Conservation (phyloP, 1,140 invertebrate genomes). For the Himalopsyche phryganea region DNA sequence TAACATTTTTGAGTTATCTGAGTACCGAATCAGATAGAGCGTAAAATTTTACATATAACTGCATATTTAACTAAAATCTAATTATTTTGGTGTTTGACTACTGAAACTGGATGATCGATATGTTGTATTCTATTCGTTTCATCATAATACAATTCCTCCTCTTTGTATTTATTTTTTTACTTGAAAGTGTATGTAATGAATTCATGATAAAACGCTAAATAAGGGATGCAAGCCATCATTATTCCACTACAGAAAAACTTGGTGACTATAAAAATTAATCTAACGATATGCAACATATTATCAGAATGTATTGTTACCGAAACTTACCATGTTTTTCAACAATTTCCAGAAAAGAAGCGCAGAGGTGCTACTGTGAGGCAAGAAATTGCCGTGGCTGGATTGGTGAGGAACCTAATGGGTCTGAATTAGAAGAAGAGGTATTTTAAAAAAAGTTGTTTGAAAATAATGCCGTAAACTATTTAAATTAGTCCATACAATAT, state of each 20-base stretch:
- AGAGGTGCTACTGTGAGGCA: conserved; percentile 90
- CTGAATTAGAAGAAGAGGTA: conserved; percentile 55
- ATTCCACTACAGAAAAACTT: neutral
- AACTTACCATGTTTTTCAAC: too few relatives aligned
- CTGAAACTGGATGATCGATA: too few relatives aligned
- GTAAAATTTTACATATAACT: too few relatives aligned
- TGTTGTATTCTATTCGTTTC: conserved; percentile 28
- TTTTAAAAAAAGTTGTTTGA: neutral
- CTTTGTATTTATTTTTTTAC: neutral
- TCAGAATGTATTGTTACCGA: too few relatives aligned
- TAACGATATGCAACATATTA: too few relatives aligned
- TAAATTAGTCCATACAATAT: too few relatives aligned
- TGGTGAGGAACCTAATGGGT: conserved; percentile 75
- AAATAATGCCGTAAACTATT: too few relatives aligned
- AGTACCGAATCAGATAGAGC: too few relatives aligned
- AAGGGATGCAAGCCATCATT: neutral
- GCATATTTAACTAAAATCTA: too few relatives aligned
- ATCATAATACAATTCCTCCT: conserved; percentile 3
- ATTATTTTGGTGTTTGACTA: too few relatives aligned
- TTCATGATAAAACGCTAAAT: neutral
- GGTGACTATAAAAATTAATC: too few relatives aligned
- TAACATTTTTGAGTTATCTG: too few relatives aligned
- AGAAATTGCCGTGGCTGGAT: conserved; percentile 89
- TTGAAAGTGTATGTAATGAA: neutral
- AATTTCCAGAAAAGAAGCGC: conserved; percentile 77